A percentile compares a stretch with the other conserved stretches of the same genome.
phyloP scores from a whole-genome alignment of 2,113 vertebrate species.

The Jaculus jaculus region DNA sequence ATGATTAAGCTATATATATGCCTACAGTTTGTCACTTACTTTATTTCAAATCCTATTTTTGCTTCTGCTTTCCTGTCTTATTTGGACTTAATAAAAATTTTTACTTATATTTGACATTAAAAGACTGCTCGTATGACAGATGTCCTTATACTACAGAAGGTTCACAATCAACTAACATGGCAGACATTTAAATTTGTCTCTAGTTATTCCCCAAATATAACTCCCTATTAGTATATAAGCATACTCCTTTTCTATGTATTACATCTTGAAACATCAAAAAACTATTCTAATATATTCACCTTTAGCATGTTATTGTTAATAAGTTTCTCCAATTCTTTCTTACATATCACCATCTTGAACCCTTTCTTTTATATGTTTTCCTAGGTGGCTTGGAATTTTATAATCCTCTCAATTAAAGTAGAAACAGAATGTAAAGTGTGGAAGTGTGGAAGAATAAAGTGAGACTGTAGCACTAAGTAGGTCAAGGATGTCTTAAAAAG shows the following conservation, averaged over 20 bases:
- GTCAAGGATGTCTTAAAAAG: neutral
- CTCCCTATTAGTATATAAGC: neutral
- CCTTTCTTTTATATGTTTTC: neutral
- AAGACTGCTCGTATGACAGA: neutral
- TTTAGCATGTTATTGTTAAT: neutral
- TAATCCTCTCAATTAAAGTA: neutral
- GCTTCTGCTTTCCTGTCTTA: neutral
- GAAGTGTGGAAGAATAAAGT: neutral
- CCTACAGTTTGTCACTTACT: neutral
- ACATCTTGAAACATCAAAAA: neutral
- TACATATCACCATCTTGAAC: neutral
- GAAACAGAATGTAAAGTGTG: slow-evolving; percentile 12
- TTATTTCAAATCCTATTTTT: neutral
- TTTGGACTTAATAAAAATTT: neutral
- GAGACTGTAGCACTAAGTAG: neutral
- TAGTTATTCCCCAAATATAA: neutral
- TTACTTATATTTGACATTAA: neutral
- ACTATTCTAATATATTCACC: neutral
- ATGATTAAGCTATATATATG: neutral
- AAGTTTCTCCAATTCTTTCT: neutral
- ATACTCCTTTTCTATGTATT: neutral
- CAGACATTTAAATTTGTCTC: neutral
- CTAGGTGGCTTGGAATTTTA: neutral
- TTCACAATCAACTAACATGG: neutral
- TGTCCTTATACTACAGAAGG: neutral